Conservation (phyloP, 2,113 vertebrate species). For the Xenopus borealis region DNA sequence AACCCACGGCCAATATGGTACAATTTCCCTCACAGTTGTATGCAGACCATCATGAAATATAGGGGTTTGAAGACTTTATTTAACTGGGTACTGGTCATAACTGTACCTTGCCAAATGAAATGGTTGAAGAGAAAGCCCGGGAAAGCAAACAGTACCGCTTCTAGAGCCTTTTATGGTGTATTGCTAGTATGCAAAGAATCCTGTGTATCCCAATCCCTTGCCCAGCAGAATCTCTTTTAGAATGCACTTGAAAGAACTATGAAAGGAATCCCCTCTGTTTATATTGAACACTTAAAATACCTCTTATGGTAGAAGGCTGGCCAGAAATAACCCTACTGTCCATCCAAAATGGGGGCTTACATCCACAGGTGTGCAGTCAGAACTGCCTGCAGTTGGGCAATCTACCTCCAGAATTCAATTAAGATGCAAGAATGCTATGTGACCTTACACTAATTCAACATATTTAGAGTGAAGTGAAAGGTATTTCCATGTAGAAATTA, state of each 20-base stretch:
- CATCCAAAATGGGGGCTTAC: too few relatives aligned
- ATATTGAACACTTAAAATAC: conserved; percentile 17
- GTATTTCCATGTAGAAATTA: too few relatives aligned
- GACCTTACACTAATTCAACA: too few relatives aligned
- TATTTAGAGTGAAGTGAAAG: too few relatives aligned
- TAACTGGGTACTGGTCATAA: too few relatives aligned
- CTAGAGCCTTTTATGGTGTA: conserved; percentile 24
- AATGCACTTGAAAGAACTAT: conserved; percentile 37
- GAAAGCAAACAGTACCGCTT: not conserved
- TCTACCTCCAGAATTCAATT: not conserved
- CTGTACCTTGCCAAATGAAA: not conserved
- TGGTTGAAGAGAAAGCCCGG: not conserved
- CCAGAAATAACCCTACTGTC: not conserved
- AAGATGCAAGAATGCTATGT: not conserved
- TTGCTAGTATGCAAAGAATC: conserved; percentile 40
- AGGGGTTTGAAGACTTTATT: too few relatives aligned
- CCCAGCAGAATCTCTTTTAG: conserved; percentile 16
- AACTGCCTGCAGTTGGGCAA: not conserved
- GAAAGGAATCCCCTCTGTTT: conserved; percentile 38
- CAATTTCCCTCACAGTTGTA: too few relatives aligned
- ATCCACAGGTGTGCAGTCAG: not conserved
- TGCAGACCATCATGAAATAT: too few relatives aligned
- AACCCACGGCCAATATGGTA: too few relatives aligned
- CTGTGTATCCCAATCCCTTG: conserved; percentile 28
- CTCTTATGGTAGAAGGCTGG: conserved; percentile 37